phyloP scores from a whole-genome alignment of 1,140 invertebrate genomes.

The Panagrolaimus sp. region DNA sequence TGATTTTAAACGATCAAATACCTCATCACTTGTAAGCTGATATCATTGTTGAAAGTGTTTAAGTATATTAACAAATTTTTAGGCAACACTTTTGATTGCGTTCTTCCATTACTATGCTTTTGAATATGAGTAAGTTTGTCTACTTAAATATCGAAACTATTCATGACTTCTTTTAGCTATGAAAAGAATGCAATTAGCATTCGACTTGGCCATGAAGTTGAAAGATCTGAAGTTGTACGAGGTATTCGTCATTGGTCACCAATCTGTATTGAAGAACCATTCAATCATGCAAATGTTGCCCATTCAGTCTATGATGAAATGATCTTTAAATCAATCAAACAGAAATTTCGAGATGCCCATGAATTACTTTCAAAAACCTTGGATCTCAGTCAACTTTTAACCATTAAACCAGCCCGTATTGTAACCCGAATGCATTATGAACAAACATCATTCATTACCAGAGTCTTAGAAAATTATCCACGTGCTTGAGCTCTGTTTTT shows the following conservation, averaged over 20 bases:
- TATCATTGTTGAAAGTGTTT: too few relatives aligned
- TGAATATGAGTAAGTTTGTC: conserved; percentile 70
- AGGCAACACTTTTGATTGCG: conserved; percentile 76
- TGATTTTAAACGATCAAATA: not conserved
- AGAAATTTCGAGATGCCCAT: conserved; percentile 66
- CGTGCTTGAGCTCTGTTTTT: too few relatives aligned
- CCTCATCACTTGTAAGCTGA: not conserved
- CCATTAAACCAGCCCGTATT: not conserved
- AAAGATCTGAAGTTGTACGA: conserved; percentile 67
- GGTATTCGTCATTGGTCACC: conserved; percentile 78
- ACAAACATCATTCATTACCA: not conserved
- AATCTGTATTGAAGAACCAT: conserved; percentile 89
- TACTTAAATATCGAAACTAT: conserved; percentile 13
- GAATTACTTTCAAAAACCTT: not conserved
- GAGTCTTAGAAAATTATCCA: too few relatives aligned
- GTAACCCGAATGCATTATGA: not conserved
- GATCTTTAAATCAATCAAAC: conserved; percentile 74
- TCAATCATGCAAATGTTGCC: conserved; percentile 88
- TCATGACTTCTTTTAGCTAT: conserved; percentile 65
- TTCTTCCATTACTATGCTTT: conserved; percentile 81
- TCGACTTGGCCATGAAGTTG: conserved; percentile 71
- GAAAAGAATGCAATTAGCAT: conserved; percentile 76
- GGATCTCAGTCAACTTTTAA: not conserved
- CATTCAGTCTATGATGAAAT: conserved; percentile 81
- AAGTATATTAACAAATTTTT: too few relatives aligned